Evolutionary conservation across 1,140 invertebrate species (phyloP).

Genomic region (Solenopsis fugax): DNA sequence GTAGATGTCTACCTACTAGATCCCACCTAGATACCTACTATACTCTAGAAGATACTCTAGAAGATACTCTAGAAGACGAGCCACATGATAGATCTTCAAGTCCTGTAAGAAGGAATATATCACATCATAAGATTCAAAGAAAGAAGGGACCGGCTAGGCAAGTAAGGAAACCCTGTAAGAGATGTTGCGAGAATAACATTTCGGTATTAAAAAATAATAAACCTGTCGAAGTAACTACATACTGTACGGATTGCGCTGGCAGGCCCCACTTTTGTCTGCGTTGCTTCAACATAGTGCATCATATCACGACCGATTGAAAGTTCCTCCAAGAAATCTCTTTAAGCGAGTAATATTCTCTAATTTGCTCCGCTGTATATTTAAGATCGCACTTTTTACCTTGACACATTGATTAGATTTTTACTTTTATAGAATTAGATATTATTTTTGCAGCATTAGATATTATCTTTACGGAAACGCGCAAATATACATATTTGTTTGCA

Average conservation of each 20-base stretch:
- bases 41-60: not conserved
- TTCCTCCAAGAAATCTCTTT: not conserved
- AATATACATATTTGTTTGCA: not conserved
- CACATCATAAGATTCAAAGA: constrained; percentile 45
- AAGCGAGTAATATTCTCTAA: not conserved
- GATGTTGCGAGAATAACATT: constrained; percentile 7
- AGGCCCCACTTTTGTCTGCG: constrained; percentile 45
- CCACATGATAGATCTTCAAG: constrained; percentile 18
- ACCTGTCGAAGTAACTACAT: constrained; percentile 29
- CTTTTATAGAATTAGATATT: not conserved
- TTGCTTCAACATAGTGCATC: constrained; percentile 48
- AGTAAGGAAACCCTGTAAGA: constrained; percentile 39
- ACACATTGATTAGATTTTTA: not conserved
- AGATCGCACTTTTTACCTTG: not conserved
- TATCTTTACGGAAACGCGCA: not conserved
- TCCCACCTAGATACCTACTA: constrained; percentile 33
- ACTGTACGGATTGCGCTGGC: constrained; percentile 29
- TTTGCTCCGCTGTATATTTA: constrained; percentile 1
- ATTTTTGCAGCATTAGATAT: not conserved
- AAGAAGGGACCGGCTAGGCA: constrained; percentile 38
- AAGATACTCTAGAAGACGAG: constrained; percentile 10
- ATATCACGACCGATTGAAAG: constrained; percentile 25
- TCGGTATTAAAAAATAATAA: not conserved
- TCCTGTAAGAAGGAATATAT: constrained; percentile 26
- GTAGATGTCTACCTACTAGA: constrained; percentile 32